phyloP scores from a whole-genome alignment of 2,888 invertebrate species.

The Blomia tropicalis region DNA sequence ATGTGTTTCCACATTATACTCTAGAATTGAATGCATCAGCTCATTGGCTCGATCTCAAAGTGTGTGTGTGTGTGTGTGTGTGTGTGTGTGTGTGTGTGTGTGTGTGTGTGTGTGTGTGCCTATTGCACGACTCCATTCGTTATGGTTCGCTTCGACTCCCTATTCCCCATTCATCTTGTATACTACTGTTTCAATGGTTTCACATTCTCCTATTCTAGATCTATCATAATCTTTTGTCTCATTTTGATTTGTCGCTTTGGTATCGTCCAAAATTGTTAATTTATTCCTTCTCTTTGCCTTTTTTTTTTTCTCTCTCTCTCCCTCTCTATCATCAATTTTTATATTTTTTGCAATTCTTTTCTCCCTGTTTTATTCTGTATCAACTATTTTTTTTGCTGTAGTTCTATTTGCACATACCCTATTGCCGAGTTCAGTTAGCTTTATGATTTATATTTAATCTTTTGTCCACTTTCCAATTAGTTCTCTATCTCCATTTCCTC shows the following conservation, averaged over 20 bases:
- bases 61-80: too few relatives aligned
- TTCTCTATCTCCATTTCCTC: conserved; percentile 1
- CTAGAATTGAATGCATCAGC: too few relatives aligned
- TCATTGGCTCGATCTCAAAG: too few relatives aligned
- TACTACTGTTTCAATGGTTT: too few relatives aligned
- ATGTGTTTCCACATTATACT: too few relatives aligned
- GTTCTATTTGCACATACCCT: neutral
- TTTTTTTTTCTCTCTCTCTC: neutral
- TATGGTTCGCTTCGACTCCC: too few relatives aligned
- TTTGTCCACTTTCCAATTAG: conserved; percentile 15
- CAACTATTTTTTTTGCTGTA: neutral
- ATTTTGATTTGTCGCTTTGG: neutral
- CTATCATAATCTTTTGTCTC: neutral
- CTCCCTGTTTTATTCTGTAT: neutral
- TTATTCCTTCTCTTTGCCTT: too few relatives aligned
- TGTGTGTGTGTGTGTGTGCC: too few relatives aligned
- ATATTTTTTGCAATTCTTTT: neutral
- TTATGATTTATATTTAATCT: conserved; percentile 14
- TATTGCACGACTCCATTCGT: too few relatives aligned
- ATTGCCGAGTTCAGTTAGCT: conserved; percentile 2
- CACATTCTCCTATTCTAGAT: neutral
- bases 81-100: too few relatives aligned
- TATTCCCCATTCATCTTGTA: too few relatives aligned
- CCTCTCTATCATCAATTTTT: neutral
- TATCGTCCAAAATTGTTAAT: too few relatives aligned